phyloP scores from a whole-genome alignment of 2,797 vertebrate genomes.

The Linurgus olivaceus region DNA sequence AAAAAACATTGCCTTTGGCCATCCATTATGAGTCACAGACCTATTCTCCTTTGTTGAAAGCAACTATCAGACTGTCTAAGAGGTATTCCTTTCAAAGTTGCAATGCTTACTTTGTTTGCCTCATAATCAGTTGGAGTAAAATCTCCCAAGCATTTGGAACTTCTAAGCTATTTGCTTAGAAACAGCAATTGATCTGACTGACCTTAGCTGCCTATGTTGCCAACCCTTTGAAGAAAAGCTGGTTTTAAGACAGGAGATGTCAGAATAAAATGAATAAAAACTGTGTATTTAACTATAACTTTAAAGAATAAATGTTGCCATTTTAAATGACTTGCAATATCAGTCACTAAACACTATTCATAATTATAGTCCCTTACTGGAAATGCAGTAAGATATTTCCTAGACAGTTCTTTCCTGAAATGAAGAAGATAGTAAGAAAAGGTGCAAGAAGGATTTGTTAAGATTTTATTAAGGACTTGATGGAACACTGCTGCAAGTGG shows the following conservation, averaged over 20 bases:
- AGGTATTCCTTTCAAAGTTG: slow-evolving; percentile 53
- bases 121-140: slow-evolving; percentile 33
- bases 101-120: slow-evolving; percentile 44
- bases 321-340: not conserved
- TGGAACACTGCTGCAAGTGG: not conserved
- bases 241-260: not conserved
- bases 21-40: slow-evolving; percentile 60
- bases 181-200: slow-evolving; percentile 29
- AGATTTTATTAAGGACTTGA: not conserved
- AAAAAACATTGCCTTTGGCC: slow-evolving; percentile 67
- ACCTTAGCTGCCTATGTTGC: slow-evolving; percentile 1
- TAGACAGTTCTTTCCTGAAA: not conserved
- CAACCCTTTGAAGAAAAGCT: slow-evolving; percentile 28
- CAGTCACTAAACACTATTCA: not conserved
- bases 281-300: not conserved
- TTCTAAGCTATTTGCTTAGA: slow-evolving; percentile 52
- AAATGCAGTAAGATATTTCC: not conserved
- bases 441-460: not conserved
- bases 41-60: slow-evolving; percentile 57
- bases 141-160: slow-evolving; percentile 52
- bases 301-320: not conserved
- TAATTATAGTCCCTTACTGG: not conserved
- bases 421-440: not conserved
- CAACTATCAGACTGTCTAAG: slow-evolving; percentile 31
- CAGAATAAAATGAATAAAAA: not conserved